A percentile compares a stretch with the other conserved stretches of the same genome.
Conservation (phyloP, 1,140 invertebrate species). For the Solenopsis fugax region DNA sequence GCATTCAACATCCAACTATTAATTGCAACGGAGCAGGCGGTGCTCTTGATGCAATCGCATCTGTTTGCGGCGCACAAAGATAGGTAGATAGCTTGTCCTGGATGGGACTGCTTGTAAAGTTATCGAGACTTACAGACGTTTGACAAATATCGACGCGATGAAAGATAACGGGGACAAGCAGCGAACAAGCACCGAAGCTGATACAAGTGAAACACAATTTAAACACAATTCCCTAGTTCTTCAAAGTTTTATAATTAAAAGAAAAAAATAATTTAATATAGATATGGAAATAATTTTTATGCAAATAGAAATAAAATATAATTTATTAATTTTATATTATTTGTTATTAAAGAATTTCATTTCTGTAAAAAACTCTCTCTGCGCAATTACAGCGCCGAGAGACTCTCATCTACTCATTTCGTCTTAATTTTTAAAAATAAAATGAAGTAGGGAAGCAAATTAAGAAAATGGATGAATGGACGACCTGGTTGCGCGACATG, state of each 20-base stretch:
- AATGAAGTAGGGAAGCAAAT: neutral
- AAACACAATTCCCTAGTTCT: neutral
- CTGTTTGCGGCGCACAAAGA: conserved; percentile 36
- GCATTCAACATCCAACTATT: conserved; percentile 45
- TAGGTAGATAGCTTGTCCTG: neutral
- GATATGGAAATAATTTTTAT: neutral
- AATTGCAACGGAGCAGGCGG: conserved; percentile 38
- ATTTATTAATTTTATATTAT: too few species aligned
- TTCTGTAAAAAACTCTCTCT: too few species aligned
- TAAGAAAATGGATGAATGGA: neutral
- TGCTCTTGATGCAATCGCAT: conserved; percentile 26
- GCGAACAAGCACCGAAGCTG: neutral
- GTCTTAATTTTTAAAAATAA: too few species aligned
- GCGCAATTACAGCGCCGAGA: too few species aligned
- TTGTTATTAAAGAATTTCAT: too few species aligned
- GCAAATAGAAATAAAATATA: neutral
- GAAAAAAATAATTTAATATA: neutral
- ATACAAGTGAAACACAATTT: neutral
- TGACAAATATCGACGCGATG: neutral
- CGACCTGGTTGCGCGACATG: neutral
- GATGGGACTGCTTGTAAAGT: neutral
- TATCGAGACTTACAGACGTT: conserved; percentile 30
- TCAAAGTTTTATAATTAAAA: neutral
- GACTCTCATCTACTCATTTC: too few species aligned
- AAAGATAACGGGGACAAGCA: neutral